Base-by-base conservation (phyloP, 2,797 vertebrate genomes). In the Trachurus trachurus region DNA sequence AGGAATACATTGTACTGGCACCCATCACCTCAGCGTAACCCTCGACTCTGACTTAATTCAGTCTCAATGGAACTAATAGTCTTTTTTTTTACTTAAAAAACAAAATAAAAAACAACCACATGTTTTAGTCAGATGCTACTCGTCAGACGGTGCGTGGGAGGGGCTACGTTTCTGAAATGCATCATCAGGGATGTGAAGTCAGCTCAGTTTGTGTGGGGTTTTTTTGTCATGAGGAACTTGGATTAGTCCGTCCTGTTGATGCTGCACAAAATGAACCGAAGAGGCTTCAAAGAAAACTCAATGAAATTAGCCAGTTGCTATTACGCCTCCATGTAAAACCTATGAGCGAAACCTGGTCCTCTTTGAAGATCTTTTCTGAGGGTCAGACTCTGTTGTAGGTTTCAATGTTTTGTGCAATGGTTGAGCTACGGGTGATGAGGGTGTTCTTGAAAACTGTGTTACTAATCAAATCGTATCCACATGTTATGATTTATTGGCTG, bases 1-100 rank as follows among this genome's bases (percentile, higher is more conserved):
- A 94, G 92, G 81, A 92, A 82, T 50, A 84, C 93, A 92, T 87
- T 93, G 91, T 92, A 34, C 60, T 88, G 76, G 76, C 56, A 40
- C 49, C 53, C 78, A 31, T 78, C 85, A 64, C 81, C 75, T 31
- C 80, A 61, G 67, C 17, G 59, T 78, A 84, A 87, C 87, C 86
- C 73, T 81, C 65, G 0, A 61, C 58, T 76, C 66, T 21, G 39
- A 40, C 71, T 71, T 84, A 72, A 88, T 84, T 82, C 45, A 52
- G 61, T 82, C 64, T 87, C 56, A 71, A 47, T 80, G 69, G 49
- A 75, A 88, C 84, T 60, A 70, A 73, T 78, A 42, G 81, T 80
- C 59, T 88, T 92, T 90, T 92, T 90, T 77, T 9, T 49, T 49
- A 39, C 69, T 29, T 13, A 3, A 62, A 49, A 63, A 50, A 34